Evolutionary conservation across 2,888 invertebrate genomes (phyloP).

Genomic region (Sarcophaga rosellei): DNA sequence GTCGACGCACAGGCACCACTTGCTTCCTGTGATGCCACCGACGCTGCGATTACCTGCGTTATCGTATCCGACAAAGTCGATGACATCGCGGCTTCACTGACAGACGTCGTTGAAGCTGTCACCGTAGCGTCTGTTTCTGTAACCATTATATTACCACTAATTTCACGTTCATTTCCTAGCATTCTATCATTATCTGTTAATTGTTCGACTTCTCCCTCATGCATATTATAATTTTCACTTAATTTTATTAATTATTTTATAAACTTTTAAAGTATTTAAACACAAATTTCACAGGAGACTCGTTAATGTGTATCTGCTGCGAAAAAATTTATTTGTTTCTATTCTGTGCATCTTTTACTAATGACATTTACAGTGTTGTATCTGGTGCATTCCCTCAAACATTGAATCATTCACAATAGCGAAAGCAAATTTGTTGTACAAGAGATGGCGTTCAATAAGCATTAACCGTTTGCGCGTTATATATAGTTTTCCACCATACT

Average conservation of each 20-base stretch:
- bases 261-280: slow-evolving; percentile 47
- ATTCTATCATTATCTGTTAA: slow-evolving; percentile 70
- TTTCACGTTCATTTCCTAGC: slow-evolving; percentile 70
- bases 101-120: slow-evolving; percentile 48
- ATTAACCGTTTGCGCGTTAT: neutral
- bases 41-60: slow-evolving; percentile 48
- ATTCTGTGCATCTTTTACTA: slow-evolving; percentile 40
- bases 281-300: slow-evolving; percentile 50
- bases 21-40: slow-evolving; percentile 42
- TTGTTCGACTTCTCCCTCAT: slow-evolving; percentile 72
- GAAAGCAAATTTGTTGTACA: no score
- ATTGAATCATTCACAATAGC: slow-evolving; percentile 39
- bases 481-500: no score
- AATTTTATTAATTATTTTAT: slow-evolving; percentile 47
- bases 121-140: slow-evolving; percentile 71
- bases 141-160: slow-evolving; percentile 54
- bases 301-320: slow-evolving; percentile 66
- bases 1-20: slow-evolving; percentile 53
- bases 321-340: slow-evolving; percentile 59
- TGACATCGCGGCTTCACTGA: slow-evolving; percentile 62
- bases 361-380: slow-evolving; percentile 56
- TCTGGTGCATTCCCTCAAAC: neutral
- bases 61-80: slow-evolving; percentile 57
- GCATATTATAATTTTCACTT: slow-evolving; percentile 72
- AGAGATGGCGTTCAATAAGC: neutral